Evolutionary conservation across 2,797 vertebrate genomes (phyloP).

Genomic region (Taenioides sp.): DNA sequence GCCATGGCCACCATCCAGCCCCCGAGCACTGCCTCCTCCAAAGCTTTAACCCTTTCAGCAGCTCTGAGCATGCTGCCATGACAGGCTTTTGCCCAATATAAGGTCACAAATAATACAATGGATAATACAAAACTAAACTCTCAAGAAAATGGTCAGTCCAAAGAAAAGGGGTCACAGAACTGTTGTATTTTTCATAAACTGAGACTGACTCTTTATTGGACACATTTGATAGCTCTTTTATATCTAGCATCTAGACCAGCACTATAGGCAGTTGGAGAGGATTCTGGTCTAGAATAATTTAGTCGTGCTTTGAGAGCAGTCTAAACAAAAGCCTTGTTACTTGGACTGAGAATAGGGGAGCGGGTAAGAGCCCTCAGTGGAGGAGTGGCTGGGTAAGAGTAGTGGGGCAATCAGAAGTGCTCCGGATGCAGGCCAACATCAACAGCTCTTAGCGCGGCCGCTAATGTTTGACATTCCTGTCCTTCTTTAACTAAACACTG

Average conservation of each 20-base stretch:
- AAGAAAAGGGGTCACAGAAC: not conserved
- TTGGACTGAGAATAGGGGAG: constrained; percentile 68
- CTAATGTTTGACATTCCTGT: constrained; percentile 79
- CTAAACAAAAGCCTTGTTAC: constrained; percentile 70
- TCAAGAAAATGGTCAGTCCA: constrained; percentile 5
- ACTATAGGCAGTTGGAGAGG: constrained; percentile 69
- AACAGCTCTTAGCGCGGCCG: constrained; percentile 74
- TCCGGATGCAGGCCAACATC: constrained; percentile 76
- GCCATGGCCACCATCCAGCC: constrained; percentile 88
- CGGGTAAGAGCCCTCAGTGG: constrained; percentile 72
- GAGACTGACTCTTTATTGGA: no score
- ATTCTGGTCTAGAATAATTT: constrained; percentile 77
- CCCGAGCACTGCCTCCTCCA: constrained; percentile 67
- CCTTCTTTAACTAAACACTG: constrained; percentile 76
- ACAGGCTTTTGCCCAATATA: constrained; percentile 53
- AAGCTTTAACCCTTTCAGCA: constrained; percentile 77
- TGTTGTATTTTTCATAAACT: no score
- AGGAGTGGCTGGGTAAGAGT: constrained; percentile 65
- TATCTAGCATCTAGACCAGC: constrained; percentile 6
- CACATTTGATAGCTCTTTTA: no score
- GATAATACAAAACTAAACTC: not conserved
- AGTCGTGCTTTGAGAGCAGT: constrained; percentile 70
- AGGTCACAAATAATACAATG: constrained; percentile 32
- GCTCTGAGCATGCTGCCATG: constrained; percentile 56
- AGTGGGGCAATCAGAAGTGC: constrained; percentile 72